Evolutionary conservation across 2,888 invertebrate species (phyloP), one percentile per base, ranked within the genome.

Genomic region (Diplolepis rosae): DNA sequence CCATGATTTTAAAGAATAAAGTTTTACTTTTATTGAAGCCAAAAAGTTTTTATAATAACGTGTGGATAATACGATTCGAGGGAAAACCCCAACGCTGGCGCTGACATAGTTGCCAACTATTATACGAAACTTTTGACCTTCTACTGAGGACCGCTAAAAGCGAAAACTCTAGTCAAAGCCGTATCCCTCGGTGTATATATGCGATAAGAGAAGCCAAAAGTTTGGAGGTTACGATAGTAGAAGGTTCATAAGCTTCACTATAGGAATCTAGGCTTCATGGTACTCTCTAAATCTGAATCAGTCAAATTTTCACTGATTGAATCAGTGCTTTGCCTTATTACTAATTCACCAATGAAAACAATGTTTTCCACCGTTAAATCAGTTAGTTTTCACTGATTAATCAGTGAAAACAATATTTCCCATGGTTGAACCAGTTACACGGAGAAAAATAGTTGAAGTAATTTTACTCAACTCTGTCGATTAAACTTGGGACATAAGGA

Each of bases 211-310:
- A 4, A 24, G 61, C 35, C 27, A 61, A 61, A 61, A 61, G 35
- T 61, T 61, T 61, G n/a, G 61, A 39, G 61, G 61, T 61, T 61
- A 61, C 27, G 61, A 39, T 61, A 61, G 39, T n/a, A 61, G 22
- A 61, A 61, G 39, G 61, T n/a, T 13, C 4, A 61, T 24, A 61
- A 61, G 39, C 24, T 61, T 39, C 24, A 35, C 24, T 39, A 15
- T 2, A n/a, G n/a, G 39, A 56, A 56, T 56, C 22, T 56, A 32
- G 32, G 30, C 35, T 35, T 32, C 24, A n/a, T 7, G 32, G 18
- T n/a, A 4, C 56, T 32, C 22, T 24, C n/a, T 61, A 39, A 9
- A 24, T 2, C 39, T 18, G n/a, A 22, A 24, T n/a, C n/a, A n/a
- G n/a, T n/a, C n/a, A n/a, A n/a, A n/a, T n/a, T n/a, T n/a, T n/a